These are phyloP conservation scores for Magallana nippona DNA, from an alignment of 2,888 invertebrate species.

Conservation along the genomic window DNA sequence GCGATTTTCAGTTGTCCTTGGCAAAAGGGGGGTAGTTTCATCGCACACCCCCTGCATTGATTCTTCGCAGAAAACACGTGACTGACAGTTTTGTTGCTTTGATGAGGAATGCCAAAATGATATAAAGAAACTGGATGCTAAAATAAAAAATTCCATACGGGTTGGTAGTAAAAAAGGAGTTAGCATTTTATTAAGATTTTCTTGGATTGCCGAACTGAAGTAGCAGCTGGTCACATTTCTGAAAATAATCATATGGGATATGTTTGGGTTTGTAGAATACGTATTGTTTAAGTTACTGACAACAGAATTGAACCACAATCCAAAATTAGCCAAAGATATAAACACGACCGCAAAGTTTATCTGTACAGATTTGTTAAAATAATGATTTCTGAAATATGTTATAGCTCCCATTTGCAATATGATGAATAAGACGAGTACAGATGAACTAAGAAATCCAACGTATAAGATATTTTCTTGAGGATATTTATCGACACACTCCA, in stretches of 20 bases:
- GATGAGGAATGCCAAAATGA: slow-evolving; percentile 24
- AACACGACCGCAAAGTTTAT: slow-evolving; percentile 1
- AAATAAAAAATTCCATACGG: slow-evolving; percentile 15
- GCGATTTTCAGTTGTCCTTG: not conserved
- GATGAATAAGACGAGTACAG: not conserved
- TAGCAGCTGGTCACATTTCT: not conserved
- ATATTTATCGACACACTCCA: not conserved
- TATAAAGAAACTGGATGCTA: slow-evolving; percentile 3
- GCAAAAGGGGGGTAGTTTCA: not conserved
- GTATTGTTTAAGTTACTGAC: not conserved
- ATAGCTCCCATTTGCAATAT: slow-evolving; percentile 18
- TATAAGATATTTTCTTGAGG: not conserved
- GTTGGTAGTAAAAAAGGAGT: slow-evolving; percentile 2
- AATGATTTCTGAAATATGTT: slow-evolving; percentile 6
- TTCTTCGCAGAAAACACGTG: not conserved
- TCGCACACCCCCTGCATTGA: not conserved
- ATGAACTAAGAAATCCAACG: not conserved
- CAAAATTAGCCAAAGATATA: slow-evolving; percentile 10
- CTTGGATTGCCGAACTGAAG: not conserved
- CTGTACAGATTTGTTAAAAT: not conserved
- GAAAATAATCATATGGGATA: not conserved
- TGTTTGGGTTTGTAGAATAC: not conserved
- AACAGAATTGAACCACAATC: slow-evolving; percentile 13
- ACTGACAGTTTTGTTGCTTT: not conserved
- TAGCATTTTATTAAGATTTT: not conserved